Conservation (phyloP, 2,888 invertebrate species). For the Drosophila hamatofila region DNA sequence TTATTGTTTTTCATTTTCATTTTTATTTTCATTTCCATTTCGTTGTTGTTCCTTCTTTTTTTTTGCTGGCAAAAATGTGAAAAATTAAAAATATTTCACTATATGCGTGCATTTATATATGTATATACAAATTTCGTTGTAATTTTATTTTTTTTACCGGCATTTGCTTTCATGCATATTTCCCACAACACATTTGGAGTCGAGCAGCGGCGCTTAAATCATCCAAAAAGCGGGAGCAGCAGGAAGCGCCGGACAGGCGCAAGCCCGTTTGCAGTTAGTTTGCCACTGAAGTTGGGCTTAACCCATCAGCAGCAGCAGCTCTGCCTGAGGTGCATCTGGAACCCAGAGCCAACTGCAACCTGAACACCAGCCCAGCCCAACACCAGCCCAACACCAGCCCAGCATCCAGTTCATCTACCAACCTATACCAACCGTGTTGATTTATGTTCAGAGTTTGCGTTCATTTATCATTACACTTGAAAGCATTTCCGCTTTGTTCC, state of each 20-base stretch:
- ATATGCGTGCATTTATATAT: constrained; percentile 40
- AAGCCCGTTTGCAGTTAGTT: constrained; percentile 69
- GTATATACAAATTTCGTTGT: constrained; percentile 18
- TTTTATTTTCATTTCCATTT: constrained; percentile 6
- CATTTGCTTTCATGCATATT: constrained; percentile 76
- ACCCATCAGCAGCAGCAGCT: constrained; percentile 62
- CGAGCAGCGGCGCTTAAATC: constrained; percentile 74
- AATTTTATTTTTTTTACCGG: constrained; percentile 48
- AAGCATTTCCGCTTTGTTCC: constrained; percentile 74
- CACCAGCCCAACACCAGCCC: background rate
- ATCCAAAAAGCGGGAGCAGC: constrained; percentile 40
- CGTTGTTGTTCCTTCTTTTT: background rate
- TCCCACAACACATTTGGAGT: constrained; percentile 79
- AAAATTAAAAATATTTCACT: constrained; percentile 75
- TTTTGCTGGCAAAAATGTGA: constrained; percentile 64
- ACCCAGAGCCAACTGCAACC: background rate
- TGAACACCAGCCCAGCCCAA: background rate
- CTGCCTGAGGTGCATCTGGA: constrained; percentile 48
- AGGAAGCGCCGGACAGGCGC: constrained; percentile 18
- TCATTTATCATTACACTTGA: constrained; percentile 80
- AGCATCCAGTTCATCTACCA: background rate
- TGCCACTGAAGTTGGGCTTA: constrained; percentile 73
- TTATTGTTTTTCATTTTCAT: constrained; percentile 29
- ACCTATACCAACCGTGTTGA: constrained; percentile 47
- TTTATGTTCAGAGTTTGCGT: constrained; percentile 79